These are phyloP conservation scores for Silurus asotus DNA, from an alignment of 2,113 vertebrate genomes.

Conservation along the genomic window DNA sequence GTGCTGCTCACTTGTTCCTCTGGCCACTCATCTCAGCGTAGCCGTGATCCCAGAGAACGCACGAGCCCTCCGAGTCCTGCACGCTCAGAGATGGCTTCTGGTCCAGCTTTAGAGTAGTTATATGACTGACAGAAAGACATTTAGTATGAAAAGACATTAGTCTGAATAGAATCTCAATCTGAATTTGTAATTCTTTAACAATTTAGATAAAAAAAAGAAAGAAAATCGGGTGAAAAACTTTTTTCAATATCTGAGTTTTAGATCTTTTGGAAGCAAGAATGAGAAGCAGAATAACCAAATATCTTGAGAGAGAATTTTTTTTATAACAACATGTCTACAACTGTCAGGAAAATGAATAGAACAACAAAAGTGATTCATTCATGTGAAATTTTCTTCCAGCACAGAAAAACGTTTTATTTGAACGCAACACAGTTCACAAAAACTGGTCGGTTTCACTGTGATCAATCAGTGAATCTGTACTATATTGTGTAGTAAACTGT, in stretches of 20 bases:
- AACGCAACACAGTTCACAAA: neutral
- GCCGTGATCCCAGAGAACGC: conserved; percentile 86
- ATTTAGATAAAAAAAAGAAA: neutral
- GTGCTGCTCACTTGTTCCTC: conserved; percentile 89
- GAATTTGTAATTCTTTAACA: neutral
- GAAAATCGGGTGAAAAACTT: no score
- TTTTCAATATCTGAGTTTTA: no score
- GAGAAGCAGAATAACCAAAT: neutral
- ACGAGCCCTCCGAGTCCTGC: conserved; percentile 72
- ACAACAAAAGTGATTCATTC: neutral
- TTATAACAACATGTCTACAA: neutral
- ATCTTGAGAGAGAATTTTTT: neutral
- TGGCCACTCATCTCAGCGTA: conserved; percentile 93
- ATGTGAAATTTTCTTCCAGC: neutral
- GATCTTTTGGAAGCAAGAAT: no score
- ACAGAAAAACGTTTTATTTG: neutral
- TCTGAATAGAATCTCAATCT: neutral
- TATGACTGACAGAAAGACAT: conserved; percentile 75
- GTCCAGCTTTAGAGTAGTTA: conserved; percentile 91
- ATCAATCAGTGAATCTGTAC: neutral
- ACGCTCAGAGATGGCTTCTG: conserved; percentile 78
- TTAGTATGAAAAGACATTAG: neutral
- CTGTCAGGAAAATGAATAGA: neutral
- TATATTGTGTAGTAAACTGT: neutral
- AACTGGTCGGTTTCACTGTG: neutral